Evolutionary conservation across 2,113 vertebrate genomes (phyloP).

Genomic region (Malaclemys terrapin): DNA sequence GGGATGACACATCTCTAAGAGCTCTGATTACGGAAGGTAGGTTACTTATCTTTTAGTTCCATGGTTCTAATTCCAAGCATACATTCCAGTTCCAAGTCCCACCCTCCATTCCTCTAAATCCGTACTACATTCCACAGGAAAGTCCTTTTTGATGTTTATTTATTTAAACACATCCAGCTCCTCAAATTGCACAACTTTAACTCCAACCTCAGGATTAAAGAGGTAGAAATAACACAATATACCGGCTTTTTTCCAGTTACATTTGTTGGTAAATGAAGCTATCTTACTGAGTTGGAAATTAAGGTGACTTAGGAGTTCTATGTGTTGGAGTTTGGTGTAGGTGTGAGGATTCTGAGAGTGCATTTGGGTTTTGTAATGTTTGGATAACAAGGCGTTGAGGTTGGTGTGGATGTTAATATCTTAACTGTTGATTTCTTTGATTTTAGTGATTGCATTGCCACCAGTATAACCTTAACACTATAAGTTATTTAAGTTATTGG

Average conservation of each 20-base stretch:
- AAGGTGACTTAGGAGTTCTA: not conserved
- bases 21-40: not conserved
- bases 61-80: not conserved
- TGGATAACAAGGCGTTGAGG: not conserved
- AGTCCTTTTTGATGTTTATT: not conserved
- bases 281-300: not conserved
- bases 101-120: not conserved
- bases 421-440: not conserved
- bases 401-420: not conserved
- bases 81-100: not conserved
- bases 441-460: not conserved
- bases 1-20: no score
- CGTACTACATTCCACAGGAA: not conserved
- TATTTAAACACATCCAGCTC: not conserved
- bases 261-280: not conserved
- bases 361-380: not conserved
- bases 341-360: not conserved
- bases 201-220: fast-evolving
- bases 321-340: not conserved
- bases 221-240: fast-evolving
- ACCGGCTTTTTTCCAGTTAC: not conserved
- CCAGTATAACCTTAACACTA: not conserved
- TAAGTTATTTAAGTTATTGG: not conserved
- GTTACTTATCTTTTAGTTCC: not conserved
- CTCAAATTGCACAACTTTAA: not conserved